Percentiles rank a stretch among this genome's conserved stretches.
phyloP scores from a whole-genome alignment of 2,113 vertebrate genomes.

The Butorides virescens region DNA sequence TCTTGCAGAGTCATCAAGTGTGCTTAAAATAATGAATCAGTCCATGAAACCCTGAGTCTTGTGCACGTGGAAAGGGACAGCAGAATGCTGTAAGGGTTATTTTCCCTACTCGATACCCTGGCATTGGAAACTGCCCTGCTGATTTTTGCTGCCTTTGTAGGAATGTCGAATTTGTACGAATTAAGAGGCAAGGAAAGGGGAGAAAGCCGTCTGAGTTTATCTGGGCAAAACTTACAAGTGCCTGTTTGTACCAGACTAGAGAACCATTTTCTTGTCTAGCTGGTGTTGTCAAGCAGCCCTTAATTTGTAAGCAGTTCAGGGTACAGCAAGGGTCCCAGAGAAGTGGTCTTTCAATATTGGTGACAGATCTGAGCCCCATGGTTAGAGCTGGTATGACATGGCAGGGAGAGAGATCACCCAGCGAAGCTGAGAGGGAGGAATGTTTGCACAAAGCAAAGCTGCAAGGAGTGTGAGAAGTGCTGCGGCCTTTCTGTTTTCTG shows the following conservation, averaged over 20 bases:
- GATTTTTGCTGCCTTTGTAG: background rate
- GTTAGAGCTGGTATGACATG: background rate
- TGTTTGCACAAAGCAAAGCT: background rate
- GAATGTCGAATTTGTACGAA: background rate
- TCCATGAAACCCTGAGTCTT: background rate
- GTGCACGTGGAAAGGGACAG: background rate
- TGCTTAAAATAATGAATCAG: background rate
- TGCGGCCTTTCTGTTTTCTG: background rate
- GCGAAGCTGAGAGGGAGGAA: background rate
- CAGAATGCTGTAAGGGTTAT: background rate
- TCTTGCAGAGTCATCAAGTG: background rate
- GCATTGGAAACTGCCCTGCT: background rate
- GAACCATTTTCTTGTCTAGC: background rate
- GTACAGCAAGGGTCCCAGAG: background rate
- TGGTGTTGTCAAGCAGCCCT: background rate
- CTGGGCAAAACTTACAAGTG: background rate
- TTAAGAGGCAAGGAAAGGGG: background rate
- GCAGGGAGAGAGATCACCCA: too few species aligned
- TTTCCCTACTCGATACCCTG: fast-evolving
- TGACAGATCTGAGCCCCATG: background rate
- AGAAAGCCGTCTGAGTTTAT: background rate
- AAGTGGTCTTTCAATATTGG: fast-evolving
- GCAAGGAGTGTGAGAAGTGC: background rate
- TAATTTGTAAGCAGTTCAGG: background rate
- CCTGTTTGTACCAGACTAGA: background rate